phyloP scores from a whole-genome alignment of 2,797 vertebrate genomes.

The Gallinago stenura region DNA sequence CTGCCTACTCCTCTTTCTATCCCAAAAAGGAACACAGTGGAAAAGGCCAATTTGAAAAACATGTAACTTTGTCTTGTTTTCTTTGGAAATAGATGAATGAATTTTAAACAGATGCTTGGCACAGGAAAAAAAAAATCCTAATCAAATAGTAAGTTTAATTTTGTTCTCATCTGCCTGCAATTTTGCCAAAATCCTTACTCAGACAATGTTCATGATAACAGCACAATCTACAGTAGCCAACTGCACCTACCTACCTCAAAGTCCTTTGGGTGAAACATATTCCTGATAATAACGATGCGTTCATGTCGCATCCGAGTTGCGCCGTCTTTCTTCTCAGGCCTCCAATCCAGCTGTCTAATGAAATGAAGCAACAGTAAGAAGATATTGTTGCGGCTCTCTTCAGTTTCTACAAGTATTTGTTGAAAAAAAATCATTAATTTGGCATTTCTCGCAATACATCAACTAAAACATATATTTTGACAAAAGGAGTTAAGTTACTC shows the following conservation, averaged over 20 bases:
- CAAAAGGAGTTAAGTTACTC: neutral
- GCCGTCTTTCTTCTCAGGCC: slow-evolving; percentile 89
- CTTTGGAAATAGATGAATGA: neutral
- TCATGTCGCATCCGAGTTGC: slow-evolving; percentile 87
- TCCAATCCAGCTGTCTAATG: slow-evolving; percentile 95
- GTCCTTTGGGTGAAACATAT: slow-evolving; percentile 97
- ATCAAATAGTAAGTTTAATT: neutral
- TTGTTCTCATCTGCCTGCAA: neutral
- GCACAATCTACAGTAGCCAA: neutral
- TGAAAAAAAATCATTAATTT: slow-evolving; percentile 53
- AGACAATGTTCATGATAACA: neutral
- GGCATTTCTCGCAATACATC: neutral
- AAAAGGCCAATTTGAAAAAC: neutral
- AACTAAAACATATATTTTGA: slow-evolving; percentile 2
- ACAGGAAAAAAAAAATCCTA: neutral
- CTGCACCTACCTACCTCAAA: slow-evolving; percentile 87
- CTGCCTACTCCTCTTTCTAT: neutral
- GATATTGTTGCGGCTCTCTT: slow-evolving; percentile 65
- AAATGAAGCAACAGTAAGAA: slow-evolving; percentile 72
- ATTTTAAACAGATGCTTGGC: neutral
- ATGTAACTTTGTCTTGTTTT: neutral
- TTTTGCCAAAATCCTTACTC: neutral
- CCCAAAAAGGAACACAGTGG: neutral
- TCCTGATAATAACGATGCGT: slow-evolving; percentile 92
- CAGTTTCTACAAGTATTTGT: slow-evolving; percentile 70